Base-by-base conservation (phyloP, 2,113 vertebrate species). In the Tragelaphus buxtoni region DNA sequence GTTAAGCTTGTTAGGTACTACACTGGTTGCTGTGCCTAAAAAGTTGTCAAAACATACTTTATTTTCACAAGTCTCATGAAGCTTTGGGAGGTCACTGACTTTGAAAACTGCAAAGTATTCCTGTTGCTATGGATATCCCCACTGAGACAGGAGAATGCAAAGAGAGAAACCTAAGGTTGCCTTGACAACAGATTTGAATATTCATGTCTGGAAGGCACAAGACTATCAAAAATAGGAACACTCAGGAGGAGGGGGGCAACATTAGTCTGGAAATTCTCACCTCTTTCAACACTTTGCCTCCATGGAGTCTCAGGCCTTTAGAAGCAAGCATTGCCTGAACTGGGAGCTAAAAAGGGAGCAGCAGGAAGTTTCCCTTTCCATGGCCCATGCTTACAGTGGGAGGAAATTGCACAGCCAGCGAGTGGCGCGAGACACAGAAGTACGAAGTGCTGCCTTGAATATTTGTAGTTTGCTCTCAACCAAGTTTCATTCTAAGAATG, bases 131-230 rank as follows among this genome's bases (percentile, higher is more conserved):
- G 97, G 97, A 97, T 97, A 98, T 96, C 63, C 87, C 90, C 82
- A 96, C 63, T 92, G 98, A 98, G 97, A 91, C 87, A 51, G 55
- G 42, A 74, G 97, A 94, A 91, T 95, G 96, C 85, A 97, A 92
- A 89, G 94, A 96, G 91, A 97, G 97, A 97, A 95, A 94, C 88
- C 80, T 56, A 91, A 92, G 45, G 98, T 98, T 99, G 98, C 98
- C 98, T 97, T 98, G 98, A 97, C 98, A 98, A 98, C 98, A 96
- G 95, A 79, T 65, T 94, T 97, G 96, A 98, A 98, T 98, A 56
- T 89, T 96, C 2, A 42, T 76, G 55, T 95, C 91, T 93, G 51
- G 65, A 97, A 98, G 96, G 83, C 35, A 86, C 49, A 93, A 0
- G 28, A 42, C 65, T 39, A 32, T 56, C 20, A 49, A 86, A 88